Conservation (phyloP, 2,888 invertebrate genomes). For the Cyrtodaria siliqua region DNA sequence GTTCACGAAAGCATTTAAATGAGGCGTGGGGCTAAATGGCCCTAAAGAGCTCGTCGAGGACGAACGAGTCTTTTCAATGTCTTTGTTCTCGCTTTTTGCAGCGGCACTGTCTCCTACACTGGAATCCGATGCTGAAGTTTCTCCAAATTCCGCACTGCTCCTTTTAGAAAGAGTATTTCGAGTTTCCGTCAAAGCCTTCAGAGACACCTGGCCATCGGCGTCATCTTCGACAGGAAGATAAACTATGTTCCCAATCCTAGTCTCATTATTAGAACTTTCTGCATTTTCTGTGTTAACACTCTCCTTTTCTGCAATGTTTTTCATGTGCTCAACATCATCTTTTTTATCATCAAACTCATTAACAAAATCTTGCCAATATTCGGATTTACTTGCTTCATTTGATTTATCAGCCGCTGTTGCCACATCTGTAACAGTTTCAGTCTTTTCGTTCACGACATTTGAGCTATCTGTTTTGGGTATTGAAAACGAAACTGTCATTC, state of each 20-base stretch:
- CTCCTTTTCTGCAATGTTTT: not conserved
- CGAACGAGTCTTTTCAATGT: constrained; percentile 42
- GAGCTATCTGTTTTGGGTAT: constrained; percentile 31
- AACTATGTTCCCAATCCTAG: constrained; percentile 69
- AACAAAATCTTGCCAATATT: too few relatives aligned
- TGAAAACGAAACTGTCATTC: constrained; percentile 53
- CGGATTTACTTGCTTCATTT: too few relatives aligned
- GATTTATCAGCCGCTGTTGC: not conserved
- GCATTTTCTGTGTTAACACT: not conserved
- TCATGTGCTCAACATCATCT: too few relatives aligned
- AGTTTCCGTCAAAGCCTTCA: constrained; percentile 60
- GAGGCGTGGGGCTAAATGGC: constrained; percentile 75
- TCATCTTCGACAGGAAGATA: constrained; percentile 72
- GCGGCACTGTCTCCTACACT: constrained; percentile 40
- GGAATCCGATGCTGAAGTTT: constrained; percentile 54
- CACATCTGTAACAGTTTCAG: constrained; percentile 5
- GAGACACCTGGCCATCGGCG: constrained; percentile 56
- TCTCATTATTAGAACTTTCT: constrained; percentile 15
- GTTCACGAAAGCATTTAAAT: constrained; percentile 91
- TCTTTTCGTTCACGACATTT: not conserved
- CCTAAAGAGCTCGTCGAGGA: constrained; percentile 68
- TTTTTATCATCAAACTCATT: too few relatives aligned
- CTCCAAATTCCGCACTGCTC: constrained; percentile 62
- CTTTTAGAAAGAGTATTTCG: constrained; percentile 60
- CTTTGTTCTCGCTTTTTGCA: constrained; percentile 31